A percentile compares a stretch with the other conserved stretches of the same genome.
phyloP scores from a whole-genome alignment of 2,797 vertebrate genomes.

The Streptopelia turtur region DNA sequence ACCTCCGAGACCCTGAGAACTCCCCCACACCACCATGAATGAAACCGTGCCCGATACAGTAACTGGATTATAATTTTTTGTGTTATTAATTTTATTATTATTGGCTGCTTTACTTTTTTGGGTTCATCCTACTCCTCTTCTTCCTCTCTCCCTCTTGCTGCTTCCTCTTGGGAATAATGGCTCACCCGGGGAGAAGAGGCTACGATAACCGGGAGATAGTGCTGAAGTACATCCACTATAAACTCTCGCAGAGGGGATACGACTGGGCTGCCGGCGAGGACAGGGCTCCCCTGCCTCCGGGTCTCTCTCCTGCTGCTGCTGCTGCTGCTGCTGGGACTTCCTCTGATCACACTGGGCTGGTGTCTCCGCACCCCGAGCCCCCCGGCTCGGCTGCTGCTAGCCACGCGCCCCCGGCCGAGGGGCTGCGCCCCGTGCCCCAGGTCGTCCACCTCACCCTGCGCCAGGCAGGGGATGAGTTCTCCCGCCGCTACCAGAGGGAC shows the following conservation, averaged over 20 bases:
- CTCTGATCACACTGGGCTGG: slow-evolving; percentile 56
- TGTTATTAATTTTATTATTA: slow-evolving; percentile 61
- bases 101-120: slow-evolving; percentile 67
- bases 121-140: slow-evolving; percentile 71
- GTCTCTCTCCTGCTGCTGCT: slow-evolving; percentile 45
- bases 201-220: slow-evolving; percentile 92
- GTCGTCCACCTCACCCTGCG: slow-evolving; percentile 89
- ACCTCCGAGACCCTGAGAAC: slow-evolving; percentile 76
- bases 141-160: slow-evolving; percentile 65
- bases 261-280: slow-evolving; percentile 83
- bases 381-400: slow-evolving; percentile 68
- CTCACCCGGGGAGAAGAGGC: slow-evolving; percentile 80
- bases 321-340: slow-evolving; percentile 72
- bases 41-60: slow-evolving; percentile 75
- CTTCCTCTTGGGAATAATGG: slow-evolving; percentile 77
- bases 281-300: slow-evolving; percentile 41
- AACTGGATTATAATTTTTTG: slow-evolving; percentile 79
- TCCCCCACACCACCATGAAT: slow-evolving; percentile 79
- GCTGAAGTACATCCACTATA: slow-evolving; percentile 94
- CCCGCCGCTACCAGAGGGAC: slow-evolving; percentile 91
- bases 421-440: slow-evolving; percentile 71
- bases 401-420: slow-evolving; percentile 19
- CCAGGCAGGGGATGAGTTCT: slow-evolving; percentile 93
- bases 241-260: slow-evolving; percentile 92
- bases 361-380: slow-evolving; percentile 62